Conservation (phyloP, 2,888 invertebrate species). For the Athalia rosae region DNA sequence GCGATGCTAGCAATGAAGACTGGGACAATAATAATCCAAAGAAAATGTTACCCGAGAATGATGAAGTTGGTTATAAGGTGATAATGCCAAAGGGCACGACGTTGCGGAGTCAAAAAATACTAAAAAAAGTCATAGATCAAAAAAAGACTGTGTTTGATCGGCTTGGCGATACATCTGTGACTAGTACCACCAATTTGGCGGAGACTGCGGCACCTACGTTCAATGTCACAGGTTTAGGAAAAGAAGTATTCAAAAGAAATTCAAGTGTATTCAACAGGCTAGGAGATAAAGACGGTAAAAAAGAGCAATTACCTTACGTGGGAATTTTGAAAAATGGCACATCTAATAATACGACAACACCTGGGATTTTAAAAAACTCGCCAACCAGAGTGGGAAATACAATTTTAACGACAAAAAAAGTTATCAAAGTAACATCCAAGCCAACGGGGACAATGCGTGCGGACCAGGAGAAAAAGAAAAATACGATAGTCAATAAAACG, state of each 20-base stretch:
- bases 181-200: constrained; percentile 71
- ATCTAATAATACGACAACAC: constrained; percentile 47
- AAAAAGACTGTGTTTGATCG: constrained; percentile 76
- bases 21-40: constrained; percentile 50
- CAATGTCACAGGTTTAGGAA: constrained; percentile 69
- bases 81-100: constrained; percentile 74
- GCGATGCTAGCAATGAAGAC: constrained; percentile 50
- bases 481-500: constrained; percentile 56
- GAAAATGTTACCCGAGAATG: constrained; percentile 65
- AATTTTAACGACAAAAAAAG: constrained; percentile 55
- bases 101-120: constrained; percentile 70
- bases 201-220: constrained; percentile 61
- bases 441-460: constrained; percentile 69
- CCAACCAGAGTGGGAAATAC: constrained; percentile 52
- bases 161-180: constrained; percentile 74
- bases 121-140: constrained; percentile 67
- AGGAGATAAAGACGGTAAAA: constrained; percentile 68
- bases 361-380: constrained; percentile 65
- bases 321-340: constrained; percentile 67
- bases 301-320: constrained; percentile 51
- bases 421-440: constrained; percentile 53
- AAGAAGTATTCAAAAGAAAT: constrained; percentile 64
- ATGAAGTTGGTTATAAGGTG: constrained; percentile 73
- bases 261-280: constrained; percentile 70
- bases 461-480: constrained; percentile 67